Conservation (phyloP, 2,113 vertebrate species). For the Tursiops truncatus region DNA sequence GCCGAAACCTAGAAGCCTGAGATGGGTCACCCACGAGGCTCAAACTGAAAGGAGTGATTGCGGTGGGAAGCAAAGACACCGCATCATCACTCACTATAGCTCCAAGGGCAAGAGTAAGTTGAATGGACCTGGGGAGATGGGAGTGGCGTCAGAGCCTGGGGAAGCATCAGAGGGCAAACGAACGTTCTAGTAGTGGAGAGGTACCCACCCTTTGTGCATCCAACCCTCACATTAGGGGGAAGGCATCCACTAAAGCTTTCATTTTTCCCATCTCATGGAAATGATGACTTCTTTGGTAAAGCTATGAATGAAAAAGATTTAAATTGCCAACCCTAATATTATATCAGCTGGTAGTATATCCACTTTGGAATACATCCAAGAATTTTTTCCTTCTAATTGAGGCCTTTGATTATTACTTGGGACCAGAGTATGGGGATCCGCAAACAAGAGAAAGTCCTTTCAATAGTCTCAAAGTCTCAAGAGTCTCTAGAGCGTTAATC, state of each 20-base stretch:
- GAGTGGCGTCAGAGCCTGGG: neutral
- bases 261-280: neutral
- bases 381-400: neutral
- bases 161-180: neutral
- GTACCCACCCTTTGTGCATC: accelerated
- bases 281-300: neutral
- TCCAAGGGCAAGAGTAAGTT: neutral
- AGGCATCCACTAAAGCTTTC: neutral
- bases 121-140: neutral
- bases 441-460: neutral
- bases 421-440: neutral
- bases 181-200: neutral
- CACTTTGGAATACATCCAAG: neutral
- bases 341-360: neutral
- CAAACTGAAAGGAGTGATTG: neutral
- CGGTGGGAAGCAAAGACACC: neutral
- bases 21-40: neutral
- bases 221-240: neutral
- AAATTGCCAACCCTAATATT: neutral
- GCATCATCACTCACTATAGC: neutral
- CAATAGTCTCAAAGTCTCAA: neutral
- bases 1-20: neutral
- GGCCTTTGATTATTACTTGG: neutral
- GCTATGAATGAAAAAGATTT: neutral
- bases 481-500: neutral